phyloP scores from a whole-genome alignment of 2,113 vertebrate species.

The Pavo muticus region DNA sequence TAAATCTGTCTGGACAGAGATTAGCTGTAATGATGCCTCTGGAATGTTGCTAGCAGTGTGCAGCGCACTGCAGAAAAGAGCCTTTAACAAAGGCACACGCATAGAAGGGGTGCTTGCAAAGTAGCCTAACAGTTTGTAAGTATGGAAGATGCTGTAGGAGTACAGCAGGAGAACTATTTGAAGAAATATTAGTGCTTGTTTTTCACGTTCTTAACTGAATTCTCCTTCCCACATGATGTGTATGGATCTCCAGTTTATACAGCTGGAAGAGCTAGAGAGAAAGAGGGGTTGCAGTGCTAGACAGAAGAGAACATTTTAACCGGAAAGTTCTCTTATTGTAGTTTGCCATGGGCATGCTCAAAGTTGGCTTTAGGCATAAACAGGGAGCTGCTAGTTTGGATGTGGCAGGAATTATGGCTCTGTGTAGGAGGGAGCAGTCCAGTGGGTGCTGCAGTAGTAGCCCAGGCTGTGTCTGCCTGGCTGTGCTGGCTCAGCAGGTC shows the following conservation, averaged over 20 bases:
- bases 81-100: background rate
- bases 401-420: rapidly evolving
- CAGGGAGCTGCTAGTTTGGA: background rate
- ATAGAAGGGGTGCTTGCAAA: background rate
- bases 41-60: slow-evolving; percentile 44
- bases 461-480: rapidly evolving
- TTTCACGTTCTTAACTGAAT: background rate
- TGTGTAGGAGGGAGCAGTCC: background rate
- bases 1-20: slow-evolving; percentile 61
- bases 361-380: background rate
- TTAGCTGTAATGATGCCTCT: slow-evolving; percentile 58
- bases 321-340: background rate
- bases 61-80: background rate
- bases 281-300: background rate
- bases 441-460: rapidly evolving
- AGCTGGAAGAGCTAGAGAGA: background rate
- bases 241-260: background rate
- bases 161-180: rapidly evolving
- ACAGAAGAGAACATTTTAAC: background rate
- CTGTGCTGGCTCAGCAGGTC: background rate
- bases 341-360: background rate
- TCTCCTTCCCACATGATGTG: background rate
- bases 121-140: background rate
- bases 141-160: background rate
- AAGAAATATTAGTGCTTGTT: background rate